A percentile compares a stretch with the other conserved stretches of the same genome.
Evolutionary conservation across 2,888 invertebrate genomes (phyloP).

Genomic region (Norana najaformis): DNA sequence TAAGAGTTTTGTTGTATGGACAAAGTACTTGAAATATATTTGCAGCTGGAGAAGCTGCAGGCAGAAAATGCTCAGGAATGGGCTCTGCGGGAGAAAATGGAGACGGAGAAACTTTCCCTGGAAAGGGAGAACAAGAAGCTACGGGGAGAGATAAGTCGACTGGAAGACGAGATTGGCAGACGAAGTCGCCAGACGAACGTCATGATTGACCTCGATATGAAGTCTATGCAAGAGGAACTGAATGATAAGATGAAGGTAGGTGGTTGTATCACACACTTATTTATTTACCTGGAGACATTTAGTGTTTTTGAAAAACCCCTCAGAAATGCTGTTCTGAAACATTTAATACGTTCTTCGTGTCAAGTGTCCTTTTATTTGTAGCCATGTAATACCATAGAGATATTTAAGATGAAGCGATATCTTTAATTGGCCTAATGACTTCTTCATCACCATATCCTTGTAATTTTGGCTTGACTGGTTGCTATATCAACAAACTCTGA

Average conservation of each 20-base stretch:
- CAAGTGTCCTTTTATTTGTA: too few relatives aligned
- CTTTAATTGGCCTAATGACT: too few relatives aligned
- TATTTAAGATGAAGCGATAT: too few relatives aligned
- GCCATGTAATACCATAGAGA: too few relatives aligned
- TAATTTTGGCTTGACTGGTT: too few relatives aligned
- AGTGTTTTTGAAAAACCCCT: too few relatives aligned
- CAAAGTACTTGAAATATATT: background rate
- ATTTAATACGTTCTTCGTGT: too few relatives aligned
- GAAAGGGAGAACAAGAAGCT: constrained; percentile 88
- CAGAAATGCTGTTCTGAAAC: too few relatives aligned
- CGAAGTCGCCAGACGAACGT: constrained; percentile 56
- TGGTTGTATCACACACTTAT: too few relatives aligned
- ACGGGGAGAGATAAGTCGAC: constrained; percentile 71
- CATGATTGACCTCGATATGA: constrained; percentile 58
- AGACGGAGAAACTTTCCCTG: constrained; percentile 83
- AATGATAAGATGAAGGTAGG: constrained; percentile 61
- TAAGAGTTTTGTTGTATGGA: too few relatives aligned
- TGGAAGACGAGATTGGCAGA: constrained; percentile 72
- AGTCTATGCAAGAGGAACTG: constrained; percentile 60
- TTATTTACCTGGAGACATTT: too few relatives aligned
- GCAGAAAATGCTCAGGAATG: constrained; percentile 91
- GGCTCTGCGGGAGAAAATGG: constrained; percentile 85
- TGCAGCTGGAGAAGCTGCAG: constrained; percentile 79
- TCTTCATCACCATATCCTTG: too few relatives aligned
- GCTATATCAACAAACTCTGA: background rate